Conservation (phyloP, 2,888 invertebrate species). For the Venusia cambrica region DNA sequence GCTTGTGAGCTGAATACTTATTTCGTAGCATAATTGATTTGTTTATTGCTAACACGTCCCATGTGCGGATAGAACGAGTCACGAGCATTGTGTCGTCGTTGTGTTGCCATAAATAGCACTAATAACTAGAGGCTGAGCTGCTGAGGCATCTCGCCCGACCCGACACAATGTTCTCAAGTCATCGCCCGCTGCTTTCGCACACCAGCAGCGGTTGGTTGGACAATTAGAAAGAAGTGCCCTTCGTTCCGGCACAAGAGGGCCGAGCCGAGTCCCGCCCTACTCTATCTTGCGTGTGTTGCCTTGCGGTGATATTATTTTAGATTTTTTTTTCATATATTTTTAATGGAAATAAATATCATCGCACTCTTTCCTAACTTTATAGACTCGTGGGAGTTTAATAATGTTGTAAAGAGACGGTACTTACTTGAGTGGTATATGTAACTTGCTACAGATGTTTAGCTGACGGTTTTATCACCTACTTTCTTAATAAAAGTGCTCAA, state of each 20-base stretch:
- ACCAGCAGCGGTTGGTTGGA: conserved; percentile 39
- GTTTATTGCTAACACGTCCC: conserved; percentile 48
- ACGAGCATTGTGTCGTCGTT: conserved; percentile 56
- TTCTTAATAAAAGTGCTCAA: no score
- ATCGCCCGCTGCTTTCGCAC: conserved; percentile 34
- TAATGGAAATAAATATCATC: conserved; percentile 34
- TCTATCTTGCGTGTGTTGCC: conserved; percentile 47
- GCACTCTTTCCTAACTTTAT: conserved; percentile 39
- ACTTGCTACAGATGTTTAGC: no score
- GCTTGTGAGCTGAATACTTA: conserved; percentile 48
- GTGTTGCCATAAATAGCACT: conserved; percentile 60
- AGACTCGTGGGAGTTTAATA: conserved; percentile 43
- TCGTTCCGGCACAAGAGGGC: conserved; percentile 46
- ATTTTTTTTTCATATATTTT: conserved; percentile 31
- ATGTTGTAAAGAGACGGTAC: conserved; percentile 34
- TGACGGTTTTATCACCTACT: no score
- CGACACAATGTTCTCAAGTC: conserved; percentile 45
- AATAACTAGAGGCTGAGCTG: conserved; percentile 55
- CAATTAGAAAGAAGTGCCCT: conserved; percentile 61
- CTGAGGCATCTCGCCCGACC: conserved; percentile 38
- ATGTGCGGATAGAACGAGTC: conserved; percentile 50
- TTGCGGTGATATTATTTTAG: conserved; percentile 40
- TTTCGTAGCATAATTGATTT: conserved; percentile 38
- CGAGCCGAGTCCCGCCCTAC: conserved; percentile 40
- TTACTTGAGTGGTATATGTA: no score